phyloP scores from a whole-genome alignment of 2,888 invertebrate genomes.

The Hermodice carunculata region DNA sequence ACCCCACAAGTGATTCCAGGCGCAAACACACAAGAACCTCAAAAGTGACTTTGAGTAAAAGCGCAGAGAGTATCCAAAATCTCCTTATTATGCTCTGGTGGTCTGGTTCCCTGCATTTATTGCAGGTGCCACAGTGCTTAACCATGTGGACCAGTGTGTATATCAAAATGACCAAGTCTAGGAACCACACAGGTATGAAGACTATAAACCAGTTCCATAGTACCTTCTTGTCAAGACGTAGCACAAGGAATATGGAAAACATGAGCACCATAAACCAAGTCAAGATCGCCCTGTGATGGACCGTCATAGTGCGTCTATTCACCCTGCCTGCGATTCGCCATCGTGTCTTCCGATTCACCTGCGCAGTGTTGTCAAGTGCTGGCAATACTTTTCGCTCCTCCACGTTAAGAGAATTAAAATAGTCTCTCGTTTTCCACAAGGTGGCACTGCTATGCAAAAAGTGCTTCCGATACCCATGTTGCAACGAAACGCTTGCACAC shows the following conservation, averaged over 20 bases:
- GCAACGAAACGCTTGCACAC: no score
- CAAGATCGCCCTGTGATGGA: constrained; percentile 89
- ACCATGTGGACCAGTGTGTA: constrained; percentile 91
- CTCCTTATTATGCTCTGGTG: constrained; percentile 52
- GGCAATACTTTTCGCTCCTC: no score
- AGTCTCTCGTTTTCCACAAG: no score
- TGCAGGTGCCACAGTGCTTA: constrained; percentile 78
- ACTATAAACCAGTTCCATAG: constrained; percentile 97
- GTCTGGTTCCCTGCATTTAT: constrained; percentile 51
- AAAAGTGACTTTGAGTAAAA: constrained; percentile 86
- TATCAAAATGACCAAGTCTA: constrained; percentile 86
- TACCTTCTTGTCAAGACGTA: constrained; percentile 87
- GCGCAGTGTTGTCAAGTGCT: no score
- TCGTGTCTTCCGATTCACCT: no score
- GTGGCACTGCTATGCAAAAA: no score
- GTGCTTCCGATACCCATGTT: no score
- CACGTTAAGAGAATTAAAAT: no score
- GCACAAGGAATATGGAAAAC: constrained; percentile 86
- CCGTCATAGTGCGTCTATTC: no score
- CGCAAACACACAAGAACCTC: constrained; percentile 90
- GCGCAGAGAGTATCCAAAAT: constrained; percentile 66
- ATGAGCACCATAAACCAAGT: constrained; percentile 92
- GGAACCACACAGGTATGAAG: constrained; percentile 93
- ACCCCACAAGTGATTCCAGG: constrained; percentile 79
- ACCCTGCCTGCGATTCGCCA: no score